Conservation (phyloP, 2,888 invertebrate genomes). For the Calameuta pallipes region DNA sequence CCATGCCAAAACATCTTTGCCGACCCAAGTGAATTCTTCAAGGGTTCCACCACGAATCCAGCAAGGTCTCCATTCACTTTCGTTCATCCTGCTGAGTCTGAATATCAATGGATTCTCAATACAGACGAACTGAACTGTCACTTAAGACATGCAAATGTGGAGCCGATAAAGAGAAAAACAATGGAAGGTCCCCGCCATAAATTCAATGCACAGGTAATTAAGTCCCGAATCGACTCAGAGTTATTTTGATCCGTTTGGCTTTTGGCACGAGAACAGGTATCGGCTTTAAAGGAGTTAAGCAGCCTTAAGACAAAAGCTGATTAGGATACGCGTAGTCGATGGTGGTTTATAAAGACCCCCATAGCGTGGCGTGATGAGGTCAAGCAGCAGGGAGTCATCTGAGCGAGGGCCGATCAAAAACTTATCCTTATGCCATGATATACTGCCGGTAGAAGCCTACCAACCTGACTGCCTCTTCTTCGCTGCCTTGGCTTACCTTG, state of each 20-base stretch:
- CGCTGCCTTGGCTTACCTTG: conserved; percentile 19
- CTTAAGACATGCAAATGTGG: not conserved
- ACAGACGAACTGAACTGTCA: not conserved
- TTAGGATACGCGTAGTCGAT: conserved; percentile 56
- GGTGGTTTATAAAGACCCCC: conserved; percentile 61
- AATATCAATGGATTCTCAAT: not conserved
- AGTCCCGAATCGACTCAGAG: not conserved
- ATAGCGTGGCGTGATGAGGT: conserved; percentile 64
- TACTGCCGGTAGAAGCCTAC: conserved; percentile 50
- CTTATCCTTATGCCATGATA: conserved; percentile 59
- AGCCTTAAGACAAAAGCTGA: conserved; percentile 60
- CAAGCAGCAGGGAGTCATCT: conserved; percentile 62
- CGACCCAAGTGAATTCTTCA: conserved; percentile 52
- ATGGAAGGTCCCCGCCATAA: not conserved
- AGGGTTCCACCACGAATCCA: conserved; percentile 55
- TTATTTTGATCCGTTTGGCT: not conserved
- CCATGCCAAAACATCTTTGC: conserved; percentile 55
- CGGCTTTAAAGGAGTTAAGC: not conserved
- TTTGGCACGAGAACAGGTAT: not conserved
- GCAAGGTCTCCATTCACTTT: conserved; percentile 40
- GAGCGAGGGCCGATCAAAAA: conserved; percentile 60
- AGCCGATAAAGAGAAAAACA: not conserved
- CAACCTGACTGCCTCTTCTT: conserved; percentile 33
- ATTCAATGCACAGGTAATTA: not conserved
- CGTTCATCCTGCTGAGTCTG: conserved; percentile 13